phyloP scores from a whole-genome alignment of 2,888 invertebrate genomes.

The Idaea straminata region DNA sequence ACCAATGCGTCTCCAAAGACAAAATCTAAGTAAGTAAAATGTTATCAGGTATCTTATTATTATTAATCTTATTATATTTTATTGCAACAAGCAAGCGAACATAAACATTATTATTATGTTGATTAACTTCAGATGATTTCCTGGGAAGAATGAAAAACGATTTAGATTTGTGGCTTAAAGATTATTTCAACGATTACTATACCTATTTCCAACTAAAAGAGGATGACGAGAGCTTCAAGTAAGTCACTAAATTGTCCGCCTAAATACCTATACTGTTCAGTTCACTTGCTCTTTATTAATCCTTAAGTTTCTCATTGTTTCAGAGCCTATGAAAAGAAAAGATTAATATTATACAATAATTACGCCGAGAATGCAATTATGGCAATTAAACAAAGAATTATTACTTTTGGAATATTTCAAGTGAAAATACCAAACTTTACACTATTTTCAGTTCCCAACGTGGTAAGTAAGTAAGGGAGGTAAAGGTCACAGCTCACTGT shows the following conservation, averaged over 20 bases:
- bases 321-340: conserved; percentile 54
- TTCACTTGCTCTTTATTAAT: neutral
- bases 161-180: conserved; percentile 61
- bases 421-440: conserved; percentile 40
- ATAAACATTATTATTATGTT: too few species aligned
- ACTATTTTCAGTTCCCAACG: conserved; percentile 13
- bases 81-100: too few species aligned
- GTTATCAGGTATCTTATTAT: neutral
- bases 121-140: conserved; percentile 43
- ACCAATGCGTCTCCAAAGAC: conserved; percentile 23
- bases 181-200: conserved; percentile 65
- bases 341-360: conserved; percentile 40
- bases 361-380: conserved; percentile 44
- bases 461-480: conserved; percentile 33
- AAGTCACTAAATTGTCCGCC: conserved; percentile 26
- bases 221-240: conserved; percentile 38
- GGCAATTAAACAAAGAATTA: conserved; percentile 36
- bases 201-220: conserved; percentile 37
- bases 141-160: conserved; percentile 50
- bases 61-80: neutral
- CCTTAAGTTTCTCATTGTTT: conserved; percentile 18
- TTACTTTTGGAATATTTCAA: conserved; percentile 24
- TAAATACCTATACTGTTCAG: neutral
- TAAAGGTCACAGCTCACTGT: too few species aligned
- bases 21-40: conserved; percentile 38